Evolutionary conservation across 2,113 vertebrate genomes (phyloP).

Genomic region (Genyomyrus donnyi): DNA sequence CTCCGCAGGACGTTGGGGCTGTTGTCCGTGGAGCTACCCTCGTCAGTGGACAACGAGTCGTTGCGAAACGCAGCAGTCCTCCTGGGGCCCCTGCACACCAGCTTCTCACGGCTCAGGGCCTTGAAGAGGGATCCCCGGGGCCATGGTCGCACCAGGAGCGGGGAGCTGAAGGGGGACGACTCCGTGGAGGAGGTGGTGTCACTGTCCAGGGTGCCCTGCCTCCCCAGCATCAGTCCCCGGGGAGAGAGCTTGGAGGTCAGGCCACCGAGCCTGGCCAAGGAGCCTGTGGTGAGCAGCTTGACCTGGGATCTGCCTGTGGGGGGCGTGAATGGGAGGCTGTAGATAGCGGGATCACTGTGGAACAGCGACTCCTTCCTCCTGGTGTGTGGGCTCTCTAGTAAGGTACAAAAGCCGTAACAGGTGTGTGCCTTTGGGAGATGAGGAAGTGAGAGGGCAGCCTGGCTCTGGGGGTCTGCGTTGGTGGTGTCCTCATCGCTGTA

Average conservation of each 20-base stretch:
- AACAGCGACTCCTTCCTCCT: conserved; percentile 84
- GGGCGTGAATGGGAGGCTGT: conserved; percentile 47
- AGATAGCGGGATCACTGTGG: conserved; percentile 57
- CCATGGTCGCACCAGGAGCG: conserved; percentile 60
- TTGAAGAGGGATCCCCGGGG: conserved; percentile 61
- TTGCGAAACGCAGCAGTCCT: conserved; percentile 63
- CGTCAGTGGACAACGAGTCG: conserved; percentile 78
- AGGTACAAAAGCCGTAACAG: conserved; percentile 76
- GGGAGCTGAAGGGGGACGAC: conserved; percentile 73
- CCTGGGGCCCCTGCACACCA: conserved; percentile 58
- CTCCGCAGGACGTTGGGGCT: conserved; percentile 72
- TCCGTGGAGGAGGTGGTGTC: conserved; percentile 74
- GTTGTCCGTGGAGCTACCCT: conserved; percentile 81
- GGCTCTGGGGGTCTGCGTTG: conserved; percentile 76
- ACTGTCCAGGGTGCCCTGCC: conserved; percentile 68
- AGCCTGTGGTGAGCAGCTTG: conserved; percentile 23
- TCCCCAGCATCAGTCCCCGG: conserved; percentile 44
- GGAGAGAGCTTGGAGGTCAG: conserved; percentile 52
- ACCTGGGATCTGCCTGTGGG: conserved; percentile 58
- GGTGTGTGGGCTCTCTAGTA: conserved; percentile 83
- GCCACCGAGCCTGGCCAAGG: conserved; percentile 46
- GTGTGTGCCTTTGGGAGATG: conserved; percentile 75
- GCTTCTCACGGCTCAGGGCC: conserved; percentile 67
- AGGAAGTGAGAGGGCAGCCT: conserved; percentile 78
- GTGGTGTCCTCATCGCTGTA: conserved; percentile 69